Evolutionary conservation across 2,113 vertebrate genomes (phyloP).

Genomic region (Machaerirhynchus nigripectus): DNA sequence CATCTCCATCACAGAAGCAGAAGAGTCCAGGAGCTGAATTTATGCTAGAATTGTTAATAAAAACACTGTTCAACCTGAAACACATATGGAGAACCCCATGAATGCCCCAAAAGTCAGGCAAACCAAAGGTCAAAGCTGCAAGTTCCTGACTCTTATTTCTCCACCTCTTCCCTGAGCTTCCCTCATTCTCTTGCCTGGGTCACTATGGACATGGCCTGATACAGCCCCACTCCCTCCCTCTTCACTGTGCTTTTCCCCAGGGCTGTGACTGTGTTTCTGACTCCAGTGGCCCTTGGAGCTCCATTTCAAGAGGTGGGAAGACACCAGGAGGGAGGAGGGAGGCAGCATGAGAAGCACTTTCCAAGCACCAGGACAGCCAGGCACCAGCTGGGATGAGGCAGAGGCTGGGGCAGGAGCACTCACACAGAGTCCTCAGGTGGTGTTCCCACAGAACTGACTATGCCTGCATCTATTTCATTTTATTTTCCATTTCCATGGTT

Average conservation of each 20-base stretch:
- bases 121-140: neutral
- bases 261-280: neutral
- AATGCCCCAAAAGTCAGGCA: neutral
- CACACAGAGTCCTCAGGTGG: neutral
- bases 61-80: neutral
- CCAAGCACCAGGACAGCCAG: neutral
- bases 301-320: rapidly evolving
- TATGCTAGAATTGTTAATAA: neutral
- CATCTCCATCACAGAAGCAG: neutral
- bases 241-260: neutral
- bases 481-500: neutral
- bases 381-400: neutral
- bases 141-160: neutral
- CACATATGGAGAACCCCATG: neutral
- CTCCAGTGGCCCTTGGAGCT: neutral
- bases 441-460: neutral
- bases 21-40: neutral
- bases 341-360: neutral
- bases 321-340: neutral
- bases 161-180: neutral
- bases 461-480: neutral
- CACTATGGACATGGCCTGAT: neutral
- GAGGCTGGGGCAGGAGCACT: rapidly evolving
- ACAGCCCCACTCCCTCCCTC: neutral
- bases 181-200: rapidly evolving